These are phyloP conservation scores for silkworm (Bombyx mori) DNA, from an alignment of 1,140 invertebrate genomes.

Conservation along the genomic window ASM3026992v2 NC_085115.1:8015001-8015500, in stretches of 20 bases:
- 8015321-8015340: constrained; percentile 10
- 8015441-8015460: constrained; percentile 30
- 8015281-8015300: constrained; percentile 17
- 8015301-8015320: constrained; percentile 21
- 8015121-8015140: no score
- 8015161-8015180: no score
- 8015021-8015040: no score
- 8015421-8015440: constrained; percentile 19
- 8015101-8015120: no score
- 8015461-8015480: constrained; percentile 27
- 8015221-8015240: no score
- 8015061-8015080: no score
- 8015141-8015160: no score
- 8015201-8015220: no score
- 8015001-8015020: no score
- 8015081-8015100: no score
- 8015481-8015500: constrained; percentile 26
- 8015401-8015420: constrained; percentile 30
- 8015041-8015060: no score
- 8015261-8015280: constrained; percentile 24
- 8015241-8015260: constrained; percentile 8
- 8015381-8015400: constrained; percentile 15
- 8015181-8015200: no score
- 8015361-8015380: constrained; percentile 9
- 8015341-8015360: constrained; percentile 22